Base-by-base conservation (phyloP, 2,797 vertebrate genomes). In the Caiman crocodilus region DNA sequence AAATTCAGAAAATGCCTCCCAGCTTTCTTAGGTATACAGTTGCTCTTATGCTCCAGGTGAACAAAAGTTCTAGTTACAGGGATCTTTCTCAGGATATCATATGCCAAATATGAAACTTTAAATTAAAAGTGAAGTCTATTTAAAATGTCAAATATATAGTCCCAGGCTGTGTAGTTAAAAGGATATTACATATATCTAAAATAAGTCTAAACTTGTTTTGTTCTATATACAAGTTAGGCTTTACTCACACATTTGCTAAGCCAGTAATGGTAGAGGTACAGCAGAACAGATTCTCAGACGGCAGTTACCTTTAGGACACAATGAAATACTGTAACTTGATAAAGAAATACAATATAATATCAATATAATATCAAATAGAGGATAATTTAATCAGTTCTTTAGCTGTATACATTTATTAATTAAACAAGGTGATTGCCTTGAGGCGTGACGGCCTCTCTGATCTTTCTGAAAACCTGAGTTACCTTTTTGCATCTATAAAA, bases 201-300 rank as follows among this genome's bases (percentile, higher is more conserved):
- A n/a, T n/a, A n/a, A 25, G 21, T 50, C 69, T 73, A 50, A 50
- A 50, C 14, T 50, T 73, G 50, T 15, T 23, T 42, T 16, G 16
- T 42, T 42, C 23, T 73, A 50, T 23, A 42, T 50, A 73, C 0
- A 0, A 92, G 64, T 89, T 64, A 90, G 56, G 85, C 94, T 95
- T 94, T 93, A 96, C 85, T 90, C 88, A 90, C 85, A 91, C 81
- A 90, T 95, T 93, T 14, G 26, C 82, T 84, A 89, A 73, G 67
- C 78, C 76, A 86, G 91, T 95, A 95, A 95, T 61, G 85, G 85
- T 63, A 90, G 92, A 96, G 94, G 90, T 90, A 92, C 92, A 95
- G 92, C 90, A 94, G 94, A 96, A 96, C 95, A 95, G 96, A 94
- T 94, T 96, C 95, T 95, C 91, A 96, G 96, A 95, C 95, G 95